phyloP scores from a whole-genome alignment of 2,888 invertebrate species.

The Iphiclides podalirius region DNA sequence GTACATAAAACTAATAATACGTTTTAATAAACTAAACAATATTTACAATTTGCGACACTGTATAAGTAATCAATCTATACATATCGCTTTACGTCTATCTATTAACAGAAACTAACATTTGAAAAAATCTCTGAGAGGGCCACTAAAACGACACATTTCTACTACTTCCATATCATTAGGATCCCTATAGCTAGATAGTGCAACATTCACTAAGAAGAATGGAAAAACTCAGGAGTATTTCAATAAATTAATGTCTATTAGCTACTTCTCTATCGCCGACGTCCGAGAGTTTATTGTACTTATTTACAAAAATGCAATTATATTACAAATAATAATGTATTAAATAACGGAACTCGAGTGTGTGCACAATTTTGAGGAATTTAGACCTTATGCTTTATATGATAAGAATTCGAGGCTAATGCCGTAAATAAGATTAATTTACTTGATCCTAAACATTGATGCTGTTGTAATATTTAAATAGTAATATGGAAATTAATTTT shows the following conservation, averaged over 20 bases:
- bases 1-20: conserved; percentile 70
- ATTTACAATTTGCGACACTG: conserved; percentile 71
- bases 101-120: conserved; percentile 71
- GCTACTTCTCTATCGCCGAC: conserved; percentile 50
- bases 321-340: conserved; percentile 52
- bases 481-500: conserved; percentile 3
- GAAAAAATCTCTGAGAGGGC: conserved; percentile 66
- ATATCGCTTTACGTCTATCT: conserved; percentile 73
- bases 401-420: conserved; percentile 19
- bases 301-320: conserved; percentile 77
- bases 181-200: conserved; percentile 71
- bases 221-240: conserved; percentile 70
- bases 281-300: conserved; percentile 61
- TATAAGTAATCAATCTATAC: conserved; percentile 66
- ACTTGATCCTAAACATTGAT: conserved; percentile 16
- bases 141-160: conserved; percentile 71
- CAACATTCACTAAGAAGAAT: conserved; percentile 75
- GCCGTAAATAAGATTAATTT: conserved; percentile 16
- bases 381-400: conserved; percentile 25
- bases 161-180: conserved; percentile 69
- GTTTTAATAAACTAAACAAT: conserved; percentile 72
- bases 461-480: conserved; percentile 10
- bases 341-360: conserved; percentile 33
- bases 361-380: conserved; percentile 37
- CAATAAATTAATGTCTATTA: conserved; percentile 72